Base-by-base conservation (phyloP, 2,888 invertebrate species). In the Phasia obesa region DNA sequence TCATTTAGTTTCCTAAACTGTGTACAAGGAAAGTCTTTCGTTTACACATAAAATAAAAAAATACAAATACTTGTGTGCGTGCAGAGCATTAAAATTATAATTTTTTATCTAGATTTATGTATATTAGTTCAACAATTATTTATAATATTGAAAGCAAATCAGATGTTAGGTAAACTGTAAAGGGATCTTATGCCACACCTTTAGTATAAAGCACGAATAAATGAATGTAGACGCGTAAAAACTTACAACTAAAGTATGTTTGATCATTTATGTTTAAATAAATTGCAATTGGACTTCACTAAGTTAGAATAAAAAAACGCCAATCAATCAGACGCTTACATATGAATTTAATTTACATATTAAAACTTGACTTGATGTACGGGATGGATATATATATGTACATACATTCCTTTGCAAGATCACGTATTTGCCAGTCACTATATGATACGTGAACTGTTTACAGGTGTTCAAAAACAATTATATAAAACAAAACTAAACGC, bases 11-110 rank as follows among this genome's bases (percentile, higher is more conserved):
- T 25, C n/a, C n/a, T 57, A 55, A 69, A 76, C 21, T 25, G 55
- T 27, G 9, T 15, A 44, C 31, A 49, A 70, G 31, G 49, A 71
- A 78, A 70, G 55, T 42, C 47, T 78, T 59, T 57, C 35, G 44
- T 60, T 59, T 51, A 25, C 2, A 35, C 27, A 60, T 42, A 19
- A 15, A 53, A 38, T 15, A 21, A 21, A 69, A 53, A 44, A 49
- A 21, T 35, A 31, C 31, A 31, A 31, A 31, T 31, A 31, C 31
- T 1, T 7, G 5, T 3, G 4, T 47, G 71, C 78, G 64, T 78
- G 78, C 13, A 15, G n/a, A 9, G 51, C 67, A 69, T 75, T 23
- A n/a, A 23, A 75, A 75, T 69, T 19, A 13, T 31, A 35, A 19
- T 23, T 42, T 19, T 38, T 38, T 38, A 3, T 35, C 11, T 35